A percentile compares a stretch with the other conserved stretches of the same genome.
These are phyloP conservation scores for Lymantria dispar DNA, from an alignment of 2,888 invertebrate genomes.

Conservation along the genomic window DNA sequence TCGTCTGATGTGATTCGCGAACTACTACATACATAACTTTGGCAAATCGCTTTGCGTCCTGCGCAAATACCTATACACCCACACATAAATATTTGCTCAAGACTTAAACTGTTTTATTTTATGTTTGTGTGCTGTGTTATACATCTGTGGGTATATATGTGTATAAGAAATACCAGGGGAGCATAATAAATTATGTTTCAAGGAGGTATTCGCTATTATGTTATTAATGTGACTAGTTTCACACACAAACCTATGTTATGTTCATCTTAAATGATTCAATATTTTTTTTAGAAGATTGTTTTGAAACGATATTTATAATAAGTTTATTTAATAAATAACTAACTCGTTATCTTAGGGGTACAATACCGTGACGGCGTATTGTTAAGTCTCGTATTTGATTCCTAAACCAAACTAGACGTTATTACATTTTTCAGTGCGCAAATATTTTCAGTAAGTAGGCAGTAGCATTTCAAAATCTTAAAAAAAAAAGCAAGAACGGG, in stretches of 20 bases:
- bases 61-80: slow-evolving; percentile 43
- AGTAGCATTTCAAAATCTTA: no score
- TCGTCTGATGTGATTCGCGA: slow-evolving; percentile 76
- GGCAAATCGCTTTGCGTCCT: slow-evolving; percentile 61
- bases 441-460: no score
- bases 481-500: no score
- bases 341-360: no score
- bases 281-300: background rate
- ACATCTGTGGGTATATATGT: background rate
- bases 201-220: slow-evolving; percentile 16
- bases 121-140: slow-evolving; percentile 20
- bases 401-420: no score
- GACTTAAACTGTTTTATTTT: slow-evolving; percentile 23
- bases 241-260: no score
- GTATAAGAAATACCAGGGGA: slow-evolving; percentile 40
- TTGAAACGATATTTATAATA: slow-evolving; percentile 9
- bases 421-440: no score
- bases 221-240: background rate
- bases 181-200: slow-evolving; percentile 28
- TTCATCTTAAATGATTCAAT: no score
- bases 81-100: slow-evolving; percentile 23
- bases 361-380: no score
- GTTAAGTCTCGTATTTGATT: no score
- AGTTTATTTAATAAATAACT: no score
- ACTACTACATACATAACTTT: slow-evolving; percentile 50